Conservation (phyloP, 2,797 vertebrate species). For the Numenius phaeopus region DNA sequence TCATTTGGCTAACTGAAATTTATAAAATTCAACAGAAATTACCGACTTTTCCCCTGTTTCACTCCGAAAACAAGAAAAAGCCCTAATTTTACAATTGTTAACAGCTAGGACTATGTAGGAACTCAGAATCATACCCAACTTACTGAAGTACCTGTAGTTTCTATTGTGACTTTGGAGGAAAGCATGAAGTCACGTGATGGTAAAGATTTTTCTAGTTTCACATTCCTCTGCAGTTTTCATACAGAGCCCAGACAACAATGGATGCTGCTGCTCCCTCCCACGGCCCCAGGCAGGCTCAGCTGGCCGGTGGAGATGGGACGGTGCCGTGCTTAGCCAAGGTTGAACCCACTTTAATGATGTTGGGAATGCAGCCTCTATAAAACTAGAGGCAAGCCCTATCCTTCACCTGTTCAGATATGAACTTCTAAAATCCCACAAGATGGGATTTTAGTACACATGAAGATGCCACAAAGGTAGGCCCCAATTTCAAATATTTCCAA, state of each 20-base stretch:
- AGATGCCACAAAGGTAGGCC: neutral
- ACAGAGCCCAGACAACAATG: neutral
- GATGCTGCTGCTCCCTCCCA: neutral
- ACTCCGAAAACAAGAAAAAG: neutral
- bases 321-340: neutral
- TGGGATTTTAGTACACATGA: neutral
- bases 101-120: neutral
- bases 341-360: neutral
- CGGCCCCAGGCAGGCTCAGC: neutral
- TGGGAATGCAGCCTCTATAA: neutral
- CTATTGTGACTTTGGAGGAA: neutral
- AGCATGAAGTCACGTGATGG: neutral
- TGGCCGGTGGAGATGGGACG: neutral
- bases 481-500: neutral
- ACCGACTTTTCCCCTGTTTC: neutral
- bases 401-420: neutral
- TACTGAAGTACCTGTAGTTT: neutral
- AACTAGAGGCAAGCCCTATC: neutral
- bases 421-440: neutral
- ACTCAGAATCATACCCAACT: neutral
- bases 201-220: neutral
- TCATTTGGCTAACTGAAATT: neutral
- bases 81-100: neutral
- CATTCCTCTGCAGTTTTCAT: neutral
- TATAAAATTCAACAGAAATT: neutral